Evolutionary conservation across 2,113 vertebrate species (phyloP).

Genomic region (Aegotheles bennettii): DNA sequence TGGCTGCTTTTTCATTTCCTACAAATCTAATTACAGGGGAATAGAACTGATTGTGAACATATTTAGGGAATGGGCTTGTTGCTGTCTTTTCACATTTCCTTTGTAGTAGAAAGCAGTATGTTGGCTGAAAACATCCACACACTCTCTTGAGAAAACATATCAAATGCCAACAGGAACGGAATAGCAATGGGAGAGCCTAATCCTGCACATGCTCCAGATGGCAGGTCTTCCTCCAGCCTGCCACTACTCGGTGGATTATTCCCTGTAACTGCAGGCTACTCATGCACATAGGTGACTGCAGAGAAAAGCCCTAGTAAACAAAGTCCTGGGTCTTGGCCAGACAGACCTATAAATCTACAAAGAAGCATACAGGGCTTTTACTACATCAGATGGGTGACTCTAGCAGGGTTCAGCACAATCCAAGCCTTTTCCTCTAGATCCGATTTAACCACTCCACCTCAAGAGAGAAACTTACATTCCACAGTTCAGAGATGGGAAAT

Average conservation of each 20-base stretch:
- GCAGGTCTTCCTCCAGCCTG: conserved; percentile 1
- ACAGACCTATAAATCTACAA: neutral
- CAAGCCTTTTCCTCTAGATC: neutral
- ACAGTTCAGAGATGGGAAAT: neutral
- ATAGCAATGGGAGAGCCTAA: conserved; percentile 9
- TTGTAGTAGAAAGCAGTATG: neutral
- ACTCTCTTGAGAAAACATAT: conserved; percentile 17
- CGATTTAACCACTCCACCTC: neutral
- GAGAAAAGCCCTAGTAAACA: neutral
- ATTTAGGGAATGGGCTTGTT: conserved; percentile 21
- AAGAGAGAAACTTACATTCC: neutral
- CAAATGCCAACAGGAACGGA: conserved; percentile 11
- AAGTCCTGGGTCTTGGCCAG: neutral
- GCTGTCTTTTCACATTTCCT: conserved; percentile 14
- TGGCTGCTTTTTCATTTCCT: conserved; percentile 42
- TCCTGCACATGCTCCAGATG: neutral
- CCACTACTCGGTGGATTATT: neutral
- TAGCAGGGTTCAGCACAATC: neutral
- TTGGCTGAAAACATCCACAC: neutral
- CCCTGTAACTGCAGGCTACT: neutral
- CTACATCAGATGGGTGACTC: neutral
- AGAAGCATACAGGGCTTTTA: neutral
- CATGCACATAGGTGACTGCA: neutral
- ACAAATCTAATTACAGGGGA: conserved; percentile 50
- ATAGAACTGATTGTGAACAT: conserved; percentile 25